Conservation (phyloP, 1,140 invertebrate species). For the Cyclargus thomasi region DNA sequence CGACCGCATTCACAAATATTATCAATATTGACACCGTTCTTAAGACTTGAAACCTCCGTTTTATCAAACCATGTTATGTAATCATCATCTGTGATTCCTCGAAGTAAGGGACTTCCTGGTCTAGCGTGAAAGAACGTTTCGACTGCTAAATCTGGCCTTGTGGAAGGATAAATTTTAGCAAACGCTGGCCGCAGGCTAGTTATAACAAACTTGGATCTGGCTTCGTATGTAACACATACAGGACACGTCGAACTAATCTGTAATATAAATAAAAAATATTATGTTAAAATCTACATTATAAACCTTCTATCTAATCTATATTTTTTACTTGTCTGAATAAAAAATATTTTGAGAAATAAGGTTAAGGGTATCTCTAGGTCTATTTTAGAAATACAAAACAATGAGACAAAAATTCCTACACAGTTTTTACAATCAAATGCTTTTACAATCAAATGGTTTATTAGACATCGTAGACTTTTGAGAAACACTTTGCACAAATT, state of each 20-base stretch:
- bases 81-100: constrained; percentile 78
- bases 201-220: constrained; percentile 75
- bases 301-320: neutral
- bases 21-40: constrained; percentile 58
- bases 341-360: too few relatives aligned
- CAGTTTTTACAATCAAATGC: too few relatives aligned
- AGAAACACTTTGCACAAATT: too few relatives aligned
- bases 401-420: too few relatives aligned
- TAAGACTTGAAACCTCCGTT: constrained; percentile 65
- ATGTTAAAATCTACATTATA: neutral
- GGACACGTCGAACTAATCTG: constrained; percentile 76
- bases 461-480: too few relatives aligned
- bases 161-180: constrained; percentile 77
- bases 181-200: constrained; percentile 77
- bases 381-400: too few relatives aligned
- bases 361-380: too few relatives aligned
- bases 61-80: constrained; percentile 80
- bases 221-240: constrained; percentile 77
- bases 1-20: constrained; percentile 73
- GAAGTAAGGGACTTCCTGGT: constrained; percentile 74
- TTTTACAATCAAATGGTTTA: too few relatives aligned
- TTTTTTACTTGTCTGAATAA: too few relatives aligned
- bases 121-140: constrained; percentile 79
- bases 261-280: constrained; percentile 25
- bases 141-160: constrained; percentile 76